Conservation (phyloP, 2,888 invertebrate genomes). For the Troilus luridus region DNA sequence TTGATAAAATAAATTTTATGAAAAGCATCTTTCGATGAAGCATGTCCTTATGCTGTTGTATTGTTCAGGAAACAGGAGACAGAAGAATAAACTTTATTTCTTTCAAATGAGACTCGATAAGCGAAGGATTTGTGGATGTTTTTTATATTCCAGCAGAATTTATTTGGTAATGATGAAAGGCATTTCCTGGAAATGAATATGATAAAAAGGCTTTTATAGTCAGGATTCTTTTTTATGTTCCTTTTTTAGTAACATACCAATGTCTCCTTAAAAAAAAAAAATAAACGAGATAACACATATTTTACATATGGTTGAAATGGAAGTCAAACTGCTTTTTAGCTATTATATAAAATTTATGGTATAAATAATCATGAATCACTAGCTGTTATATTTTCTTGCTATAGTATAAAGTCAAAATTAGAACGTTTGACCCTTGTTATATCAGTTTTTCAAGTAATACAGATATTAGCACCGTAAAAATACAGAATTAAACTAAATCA, state of each 20-base stretch:
- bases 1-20: neutral
- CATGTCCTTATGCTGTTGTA: neutral
- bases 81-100: neutral
- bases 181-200: neutral
- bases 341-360: no score
- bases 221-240: neutral
- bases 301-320: no score
- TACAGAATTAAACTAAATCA: no score
- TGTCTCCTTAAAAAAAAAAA: neutral
- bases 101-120: neutral
- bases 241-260: neutral
- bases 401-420: no score
- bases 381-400: no score
- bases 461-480: no score
- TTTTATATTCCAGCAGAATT: neutral
- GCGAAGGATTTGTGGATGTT: neutral
- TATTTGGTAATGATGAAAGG: neutral
- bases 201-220: neutral
- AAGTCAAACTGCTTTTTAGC: no score
- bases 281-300: neutral
- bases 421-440: no score
- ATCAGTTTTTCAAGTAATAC: no score
- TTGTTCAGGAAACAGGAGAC: neutral
- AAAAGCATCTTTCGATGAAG: neutral
- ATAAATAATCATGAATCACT: no score